Evolutionary conservation across 2,113 vertebrate species (phyloP), one percentile per base, ranked within the genome.

Genomic region (Elephantulus edwardii): DNA sequence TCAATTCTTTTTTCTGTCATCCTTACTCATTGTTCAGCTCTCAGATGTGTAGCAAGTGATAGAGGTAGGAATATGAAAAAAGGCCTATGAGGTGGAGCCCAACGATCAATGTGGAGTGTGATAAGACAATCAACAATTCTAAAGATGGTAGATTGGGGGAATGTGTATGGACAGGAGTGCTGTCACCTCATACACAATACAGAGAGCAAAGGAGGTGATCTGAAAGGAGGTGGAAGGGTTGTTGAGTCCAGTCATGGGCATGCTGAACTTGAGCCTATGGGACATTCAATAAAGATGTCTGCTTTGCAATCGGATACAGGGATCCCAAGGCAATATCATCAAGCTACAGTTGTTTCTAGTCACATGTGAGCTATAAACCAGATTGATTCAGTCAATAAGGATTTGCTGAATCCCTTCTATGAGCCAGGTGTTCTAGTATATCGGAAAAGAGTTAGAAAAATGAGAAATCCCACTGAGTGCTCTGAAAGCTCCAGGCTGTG

Each of bases 141-240:
- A 40, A n/a, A 28, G 50, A 24, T 12, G 13, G 4, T 5, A 9
- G 26, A 24, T 19, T 33, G 33, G 62, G 54, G 52, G 70, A 46
- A 64, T 0, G 0, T 30, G 8, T 35, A 16, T 22, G 74, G 30
- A 38, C 24, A 64, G 54, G 0, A 14, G 42, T 28, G 33, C 17
- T 5, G 38, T 11, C 19, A 35, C 28, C 33, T 77, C 46, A 30
- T 9, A 62, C 2, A 3, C 10, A 33, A 42, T 42, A 66, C 5
- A 60, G 54, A n/a, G n/a, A 72, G 68, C 8, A 42, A 42, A 66
- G 82, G 46, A 52, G 28, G 48, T 14, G 28, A 64, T 30, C 24
- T 33, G 24, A 50, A 50, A 80, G 6, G 1, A 12, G 24, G 26
- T 54, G 5, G 17, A 4, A 82, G 60, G 2, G 13, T 19, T 26